phyloP scores from a whole-genome alignment of 30 jellyfish, hydroid and myxozoan species.

The Rhopilema esculentum region DNA sequence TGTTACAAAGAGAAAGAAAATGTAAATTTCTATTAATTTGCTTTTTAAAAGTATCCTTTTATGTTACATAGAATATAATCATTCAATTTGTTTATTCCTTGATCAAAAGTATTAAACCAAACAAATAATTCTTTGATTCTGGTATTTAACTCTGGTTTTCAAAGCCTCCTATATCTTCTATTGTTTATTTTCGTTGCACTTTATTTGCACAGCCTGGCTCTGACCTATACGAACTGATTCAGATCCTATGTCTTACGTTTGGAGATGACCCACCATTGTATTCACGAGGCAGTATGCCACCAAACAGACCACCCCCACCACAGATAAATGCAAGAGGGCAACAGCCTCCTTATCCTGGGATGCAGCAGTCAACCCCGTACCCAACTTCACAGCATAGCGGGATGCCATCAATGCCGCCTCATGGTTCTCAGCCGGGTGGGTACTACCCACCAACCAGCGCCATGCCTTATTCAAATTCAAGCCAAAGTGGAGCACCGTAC shows the following conservation, averaged over 20 bases:
- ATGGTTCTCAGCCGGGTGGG: slow-evolving; percentile 44
- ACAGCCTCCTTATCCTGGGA: slow-evolving; percentile 50
- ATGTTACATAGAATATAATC: too few species aligned
- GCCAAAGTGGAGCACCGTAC: slow-evolving; percentile 30
- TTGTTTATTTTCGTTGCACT: too few species aligned
- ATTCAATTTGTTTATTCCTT: too few species aligned
- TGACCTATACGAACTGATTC: slow-evolving; percentile 62
- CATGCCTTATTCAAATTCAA: slow-evolving; percentile 47
- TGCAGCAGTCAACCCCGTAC: slow-evolving; percentile 70
- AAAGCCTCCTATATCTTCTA: too few species aligned
- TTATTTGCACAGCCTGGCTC: slow-evolving; percentile 73
- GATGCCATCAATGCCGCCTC: slow-evolving; percentile 88
- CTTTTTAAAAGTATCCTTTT: too few species aligned
- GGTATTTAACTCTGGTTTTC: too few species aligned
- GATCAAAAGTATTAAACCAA: too few species aligned
- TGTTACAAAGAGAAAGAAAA: too few species aligned
- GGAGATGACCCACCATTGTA: slow-evolving; percentile 92
- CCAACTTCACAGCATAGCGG: slow-evolving; percentile 77
- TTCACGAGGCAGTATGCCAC: slow-evolving; percentile 58
- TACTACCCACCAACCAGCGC: slow-evolving; percentile 21
- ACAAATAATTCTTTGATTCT: too few species aligned
- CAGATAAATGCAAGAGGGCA: slow-evolving; percentile 1
- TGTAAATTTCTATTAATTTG: too few species aligned
- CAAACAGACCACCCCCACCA: slow-evolving; percentile 83
- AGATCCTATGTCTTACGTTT: slow-evolving; percentile 65